Base-by-base conservation (phyloP, 2,113 vertebrate genomes). In the Camelus dromedarius region DNA sequence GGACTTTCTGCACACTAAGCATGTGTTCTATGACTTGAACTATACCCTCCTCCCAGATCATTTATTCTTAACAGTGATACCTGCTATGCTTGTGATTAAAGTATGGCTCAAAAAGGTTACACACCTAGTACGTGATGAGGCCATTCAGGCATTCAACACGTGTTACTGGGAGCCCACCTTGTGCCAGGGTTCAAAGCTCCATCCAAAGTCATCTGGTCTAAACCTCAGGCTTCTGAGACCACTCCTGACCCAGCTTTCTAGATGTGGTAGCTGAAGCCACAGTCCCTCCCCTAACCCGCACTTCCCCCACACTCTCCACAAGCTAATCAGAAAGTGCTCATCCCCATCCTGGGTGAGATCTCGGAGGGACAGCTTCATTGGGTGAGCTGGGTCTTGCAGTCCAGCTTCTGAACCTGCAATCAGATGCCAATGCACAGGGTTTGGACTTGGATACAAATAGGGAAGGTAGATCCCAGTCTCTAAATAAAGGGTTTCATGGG, bases 1-100 rank as follows among this genome's bases (percentile, higher is more conserved):
- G 35, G 35, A 35, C 35, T 35, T 35, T 35, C 35, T 35, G 35
- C 38, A 42, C 38, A 42, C 38, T 42, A 42, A 42, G 35, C 38
- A 5, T 42, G 38, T 42, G 38, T 42, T 42, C 38, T 42, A 42
- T 42, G 38, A 5, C 38, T 42, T 42, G 38, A 42, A 5, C 38
- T 42, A 42, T 42, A 42, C 38, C 38, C 4, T 42, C 38, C 38
- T 42, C 38, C 38, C 67, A 95, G 58, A 42, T 90, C 56, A 60
- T 92, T 96, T 88, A 92, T 95, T 95, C 75, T 77, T 91, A 82
- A 88, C 85, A 92, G 93, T 93, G 67, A 94, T 81, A 38, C 24
- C 96, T 94, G 48, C 95, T 92, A 60, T 88, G 48, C 72, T 91
- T 54, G 72, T 77, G 54, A 82, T 83, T 60, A 70, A 84, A 93